A percentile compares a stretch with the other conserved stretches of the same genome.
Conservation (phyloP, 2,797 vertebrate genomes). For the Chrosomus eos region DNA sequence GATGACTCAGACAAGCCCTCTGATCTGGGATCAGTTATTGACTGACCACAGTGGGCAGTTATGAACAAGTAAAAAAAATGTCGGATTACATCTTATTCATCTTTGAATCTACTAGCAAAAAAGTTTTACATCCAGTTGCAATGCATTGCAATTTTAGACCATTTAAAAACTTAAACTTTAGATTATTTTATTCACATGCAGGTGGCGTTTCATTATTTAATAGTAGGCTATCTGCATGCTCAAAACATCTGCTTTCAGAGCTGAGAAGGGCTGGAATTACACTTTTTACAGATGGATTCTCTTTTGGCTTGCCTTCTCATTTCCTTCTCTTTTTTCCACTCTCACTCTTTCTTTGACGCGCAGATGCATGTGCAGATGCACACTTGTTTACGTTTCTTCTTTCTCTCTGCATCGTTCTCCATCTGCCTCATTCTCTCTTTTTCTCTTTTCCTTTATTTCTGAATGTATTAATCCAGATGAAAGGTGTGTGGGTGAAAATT, state of each 20-base stretch:
- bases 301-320: conserved; percentile 10
- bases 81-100: background rate
- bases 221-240: conserved; percentile 28
- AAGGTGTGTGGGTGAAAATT: conserved; percentile 74
- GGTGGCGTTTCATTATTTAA: conserved; percentile 26
- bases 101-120: background rate
- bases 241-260: conserved; percentile 47
- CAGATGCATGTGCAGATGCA: conserved; percentile 13
- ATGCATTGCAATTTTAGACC: background rate
- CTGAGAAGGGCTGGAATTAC: conserved; percentile 42
- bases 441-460: conserved; percentile 46
- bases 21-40: conserved; percentile 23
- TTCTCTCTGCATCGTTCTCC: conserved; percentile 14
- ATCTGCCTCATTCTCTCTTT: conserved; percentile 22
- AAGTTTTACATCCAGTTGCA: background rate
- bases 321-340: conserved; percentile 14
- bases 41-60: conserved; percentile 4
- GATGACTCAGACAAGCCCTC: conserved; percentile 31
- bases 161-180: background rate
- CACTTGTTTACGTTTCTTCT: conserved; percentile 9
- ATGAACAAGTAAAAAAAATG: background rate
- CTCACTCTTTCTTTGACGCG: background rate
- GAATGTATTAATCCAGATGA: conserved; percentile 64
- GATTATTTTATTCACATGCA: background rate
- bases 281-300: conserved; percentile 42